These are phyloP conservation scores for Taeniopygia guttata DNA, from an alignment of 2,797 vertebrate genomes.

Conservation along the genomic window DNA sequence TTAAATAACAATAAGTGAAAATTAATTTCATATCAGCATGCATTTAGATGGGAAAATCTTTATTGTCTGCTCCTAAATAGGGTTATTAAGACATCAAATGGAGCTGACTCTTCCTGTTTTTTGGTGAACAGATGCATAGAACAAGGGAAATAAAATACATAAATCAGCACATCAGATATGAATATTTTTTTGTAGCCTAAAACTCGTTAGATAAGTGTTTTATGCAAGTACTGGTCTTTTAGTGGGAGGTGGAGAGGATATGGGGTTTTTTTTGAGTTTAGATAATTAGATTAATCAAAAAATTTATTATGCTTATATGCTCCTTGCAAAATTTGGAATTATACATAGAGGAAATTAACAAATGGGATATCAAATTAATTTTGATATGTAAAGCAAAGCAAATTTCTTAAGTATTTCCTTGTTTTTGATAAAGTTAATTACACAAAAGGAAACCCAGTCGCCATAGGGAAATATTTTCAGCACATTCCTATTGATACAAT, in stretches of 20 bases:
- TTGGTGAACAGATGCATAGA: background rate
- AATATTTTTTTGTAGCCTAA: background rate
- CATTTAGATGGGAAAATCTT: background rate
- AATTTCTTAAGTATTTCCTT: background rate
- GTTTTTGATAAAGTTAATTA: background rate
- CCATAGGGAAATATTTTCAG: background rate
- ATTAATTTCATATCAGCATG: background rate
- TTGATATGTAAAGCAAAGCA: background rate
- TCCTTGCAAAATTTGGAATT: background rate
- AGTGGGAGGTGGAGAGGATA: accelerated
- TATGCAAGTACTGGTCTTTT: accelerated
- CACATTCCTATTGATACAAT: background rate
- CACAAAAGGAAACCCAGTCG: background rate
- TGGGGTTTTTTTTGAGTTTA: background rate
- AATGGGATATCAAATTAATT: background rate
- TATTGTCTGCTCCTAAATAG: background rate
- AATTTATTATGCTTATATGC: background rate
- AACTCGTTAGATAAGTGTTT: background rate
- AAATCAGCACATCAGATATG: background rate
- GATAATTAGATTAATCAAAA: background rate
- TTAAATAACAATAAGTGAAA: background rate
- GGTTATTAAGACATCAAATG: background rate
- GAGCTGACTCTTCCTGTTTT: background rate
- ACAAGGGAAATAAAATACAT: background rate
- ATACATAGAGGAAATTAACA: background rate